Conservation (phyloP, 2,113 vertebrate species). For the Gambusia affinis region DNA sequence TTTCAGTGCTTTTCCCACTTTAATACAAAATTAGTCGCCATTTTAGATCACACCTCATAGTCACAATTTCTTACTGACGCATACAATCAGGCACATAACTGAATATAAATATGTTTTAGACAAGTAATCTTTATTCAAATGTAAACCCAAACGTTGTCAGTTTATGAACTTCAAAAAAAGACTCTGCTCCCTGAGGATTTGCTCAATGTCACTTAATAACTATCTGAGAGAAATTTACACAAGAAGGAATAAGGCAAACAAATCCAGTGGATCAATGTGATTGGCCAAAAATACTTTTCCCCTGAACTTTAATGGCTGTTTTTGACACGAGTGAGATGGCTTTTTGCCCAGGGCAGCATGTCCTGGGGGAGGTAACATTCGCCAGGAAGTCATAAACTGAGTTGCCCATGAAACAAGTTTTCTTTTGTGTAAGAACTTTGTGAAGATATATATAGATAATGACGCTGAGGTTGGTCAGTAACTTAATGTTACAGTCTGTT, state of each 20-base stretch:
- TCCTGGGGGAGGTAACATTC: too few species aligned
- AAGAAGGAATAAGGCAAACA: too few species aligned
- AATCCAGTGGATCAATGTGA: too few species aligned
- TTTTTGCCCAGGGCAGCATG: too few species aligned
- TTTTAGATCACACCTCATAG: background rate
- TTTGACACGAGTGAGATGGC: too few species aligned
- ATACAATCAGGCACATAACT: background rate
- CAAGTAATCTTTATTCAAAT: constrained; percentile 4
- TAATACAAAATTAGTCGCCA: background rate
- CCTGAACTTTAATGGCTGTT: too few species aligned
- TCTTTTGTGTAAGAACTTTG: background rate
- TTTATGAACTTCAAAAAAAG: too few species aligned
- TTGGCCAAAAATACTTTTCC: too few species aligned
- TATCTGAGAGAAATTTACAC: background rate
- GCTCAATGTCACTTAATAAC: background rate
- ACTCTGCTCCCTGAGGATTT: background rate
- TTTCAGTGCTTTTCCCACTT: background rate
- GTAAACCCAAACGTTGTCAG: background rate
- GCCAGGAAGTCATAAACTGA: background rate
- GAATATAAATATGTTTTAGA: constrained; percentile 40
- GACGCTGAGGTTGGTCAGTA: background rate
- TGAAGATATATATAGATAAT: background rate
- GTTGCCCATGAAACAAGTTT: background rate
- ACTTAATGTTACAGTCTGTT: background rate
- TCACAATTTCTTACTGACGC: background rate